Evolutionary conservation across 2,888 invertebrate genomes (phyloP), one percentile per base, ranked within the genome.

Genomic region (Ceriagrion tenellum): DNA sequence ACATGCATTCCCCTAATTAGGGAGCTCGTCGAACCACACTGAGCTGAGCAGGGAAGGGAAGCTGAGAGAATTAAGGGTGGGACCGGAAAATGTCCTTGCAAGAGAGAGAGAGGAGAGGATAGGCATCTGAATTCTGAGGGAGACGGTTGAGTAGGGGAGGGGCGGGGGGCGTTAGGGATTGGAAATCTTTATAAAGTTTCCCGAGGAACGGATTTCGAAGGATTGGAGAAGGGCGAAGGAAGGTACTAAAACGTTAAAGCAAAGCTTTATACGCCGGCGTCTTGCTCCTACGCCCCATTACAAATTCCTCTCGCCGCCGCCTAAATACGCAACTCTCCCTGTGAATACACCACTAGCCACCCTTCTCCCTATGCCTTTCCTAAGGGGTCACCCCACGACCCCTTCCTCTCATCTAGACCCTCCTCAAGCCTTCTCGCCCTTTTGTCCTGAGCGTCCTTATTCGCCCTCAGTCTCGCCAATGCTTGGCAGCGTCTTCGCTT

Each of bases 1-100:
- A n/a, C 81, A 81, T 35, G 35, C 81, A 30, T 81, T 81, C 13
- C 74, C 81, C 81, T 81, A 81, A 81, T 81, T 81, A 81, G 81
- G 81, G 81, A 81, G 13, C 35, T 81, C 81, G 12, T 13, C 35
- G 18, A 81, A 35, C 81, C 81, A 81, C 81, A 81, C 81, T 13
- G 1, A 16, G 30, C 81, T 35, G 30, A 35, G 35, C 3, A 55
- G 13, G 55, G 26, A 20, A 16, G 2, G 55, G 26, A 89, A n/a
- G n/a, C n/a, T n/a, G 89, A 0, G n/a, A n/a, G 16, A 89, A n/a
- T 13, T 55, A 12, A n/a, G 35, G 12, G 81, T 30, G 30, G 35
- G 81, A 4, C 12, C 0, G 81, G 18, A 35, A 30, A n/a, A 81
- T 0, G n/a, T 16, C 55, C n/a, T 1, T 16, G 0, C n/a, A 20